A percentile compares a stretch with the other conserved stretches of the same genome.
Conservation (phyloP, 2,113 vertebrate species). For the Bothrops jararaca region DNA sequence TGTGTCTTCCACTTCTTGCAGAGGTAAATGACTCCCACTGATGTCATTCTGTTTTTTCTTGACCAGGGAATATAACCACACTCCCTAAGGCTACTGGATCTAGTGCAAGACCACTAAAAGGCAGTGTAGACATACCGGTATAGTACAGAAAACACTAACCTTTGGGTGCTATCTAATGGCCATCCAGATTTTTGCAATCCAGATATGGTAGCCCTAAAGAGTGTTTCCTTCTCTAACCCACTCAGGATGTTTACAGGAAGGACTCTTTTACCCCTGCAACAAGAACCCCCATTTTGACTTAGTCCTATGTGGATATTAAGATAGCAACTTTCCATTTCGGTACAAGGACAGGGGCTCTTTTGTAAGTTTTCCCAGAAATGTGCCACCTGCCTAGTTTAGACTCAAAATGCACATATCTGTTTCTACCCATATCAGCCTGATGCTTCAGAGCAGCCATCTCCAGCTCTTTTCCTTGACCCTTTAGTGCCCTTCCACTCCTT, state of each 20-base stretch:
- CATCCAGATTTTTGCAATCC: background rate
- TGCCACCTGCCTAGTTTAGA: background rate
- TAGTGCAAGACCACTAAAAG: background rate
- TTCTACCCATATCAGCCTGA: background rate
- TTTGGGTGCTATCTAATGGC: background rate
- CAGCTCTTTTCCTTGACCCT: background rate
- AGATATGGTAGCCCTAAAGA: background rate
- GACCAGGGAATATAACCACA: background rate
- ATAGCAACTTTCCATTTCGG: background rate
- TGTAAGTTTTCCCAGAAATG: background rate
- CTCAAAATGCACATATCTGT: background rate
- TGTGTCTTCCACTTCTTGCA: background rate
- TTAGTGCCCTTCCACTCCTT: background rate
- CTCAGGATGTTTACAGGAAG: background rate
- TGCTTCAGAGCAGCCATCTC: constrained; percentile 9
- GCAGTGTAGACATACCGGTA: background rate
- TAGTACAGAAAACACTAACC: background rate
- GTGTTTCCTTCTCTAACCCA: background rate
- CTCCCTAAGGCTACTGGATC: background rate
- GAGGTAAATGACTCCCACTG: background rate
- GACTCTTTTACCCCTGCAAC: too few species aligned
- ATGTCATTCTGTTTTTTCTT: background rate
- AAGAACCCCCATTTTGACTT: background rate
- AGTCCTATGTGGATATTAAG: background rate
- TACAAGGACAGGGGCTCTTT: background rate